Evolutionary conservation across 2,797 vertebrate genomes (phyloP).

Genomic region (Buceros bicornis): DNA sequence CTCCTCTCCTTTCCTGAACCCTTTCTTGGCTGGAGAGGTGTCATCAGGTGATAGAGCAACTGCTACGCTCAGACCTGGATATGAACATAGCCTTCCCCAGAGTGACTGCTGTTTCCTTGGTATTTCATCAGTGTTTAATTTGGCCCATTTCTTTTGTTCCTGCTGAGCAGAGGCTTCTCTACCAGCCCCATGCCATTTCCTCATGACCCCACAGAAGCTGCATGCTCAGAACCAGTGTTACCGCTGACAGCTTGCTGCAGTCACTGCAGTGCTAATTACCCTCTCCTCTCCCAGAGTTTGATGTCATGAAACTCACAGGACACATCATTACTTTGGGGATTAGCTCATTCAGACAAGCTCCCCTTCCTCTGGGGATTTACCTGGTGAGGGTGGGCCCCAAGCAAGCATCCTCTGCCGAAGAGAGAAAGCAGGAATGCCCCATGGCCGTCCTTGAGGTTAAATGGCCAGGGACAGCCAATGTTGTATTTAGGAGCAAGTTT

Average conservation of each 20-base stretch:
- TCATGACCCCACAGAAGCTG: conserved; percentile 32
- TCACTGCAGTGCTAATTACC: conserved; percentile 35
- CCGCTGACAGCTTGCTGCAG: background rate
- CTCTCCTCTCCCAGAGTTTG: conserved; percentile 44
- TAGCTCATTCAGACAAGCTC: conserved; percentile 25
- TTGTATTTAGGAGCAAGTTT: background rate
- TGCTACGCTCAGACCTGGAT: background rate
- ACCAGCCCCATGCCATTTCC: background rate
- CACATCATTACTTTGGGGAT: conserved; percentile 22
- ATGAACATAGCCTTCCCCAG: background rate
- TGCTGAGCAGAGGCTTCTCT: conserved; percentile 26
- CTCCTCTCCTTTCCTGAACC: too few relatives aligned
- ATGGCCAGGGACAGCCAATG: rapidly evolving
- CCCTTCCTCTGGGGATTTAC: background rate
- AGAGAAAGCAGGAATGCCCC: background rate
- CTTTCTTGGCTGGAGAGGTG: too few relatives aligned
- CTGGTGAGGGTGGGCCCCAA: background rate
- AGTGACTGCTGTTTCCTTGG: background rate
- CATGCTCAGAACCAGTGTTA: background rate
- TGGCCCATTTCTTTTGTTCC: background rate
- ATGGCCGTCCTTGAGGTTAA: background rate
- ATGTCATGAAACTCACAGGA: conserved; percentile 56
- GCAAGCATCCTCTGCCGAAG: background rate
- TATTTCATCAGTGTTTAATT: background rate
- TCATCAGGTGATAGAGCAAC: too few relatives aligned